A percentile compares a stretch with the other conserved stretches of the same genome.
phyloP scores from a whole-genome alignment of 2,113 vertebrate genomes.

The Podocnemis expansa region DNA sequence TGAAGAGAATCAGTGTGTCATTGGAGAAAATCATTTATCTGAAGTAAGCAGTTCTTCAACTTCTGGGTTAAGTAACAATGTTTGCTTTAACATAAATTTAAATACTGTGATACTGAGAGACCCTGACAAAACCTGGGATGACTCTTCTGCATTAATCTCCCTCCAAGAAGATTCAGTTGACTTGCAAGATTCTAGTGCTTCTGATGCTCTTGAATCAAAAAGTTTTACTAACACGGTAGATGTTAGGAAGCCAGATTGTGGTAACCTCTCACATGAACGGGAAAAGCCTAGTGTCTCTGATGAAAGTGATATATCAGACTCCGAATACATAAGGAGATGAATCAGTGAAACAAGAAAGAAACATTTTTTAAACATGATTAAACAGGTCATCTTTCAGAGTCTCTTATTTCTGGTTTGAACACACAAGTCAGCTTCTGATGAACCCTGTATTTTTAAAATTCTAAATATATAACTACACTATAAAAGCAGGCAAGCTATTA shows the following conservation, averaged over 20 bases:
- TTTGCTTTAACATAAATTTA: conserved; percentile 73
- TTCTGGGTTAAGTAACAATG: neutral
- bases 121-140: neutral
- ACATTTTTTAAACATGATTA: fast-evolving
- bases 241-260: neutral
- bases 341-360: neutral
- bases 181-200: neutral
- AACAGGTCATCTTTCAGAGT: neutral
- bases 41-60: neutral
- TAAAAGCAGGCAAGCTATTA: neutral
- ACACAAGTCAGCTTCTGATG: neutral
- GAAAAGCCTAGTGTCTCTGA: conserved; percentile 15
- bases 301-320: conserved; percentile 38
- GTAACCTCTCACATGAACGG: neutral
- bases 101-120: conserved; percentile 66
- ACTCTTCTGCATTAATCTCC: neutral
- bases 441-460: neutral
- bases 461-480: neutral
- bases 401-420: neutral
- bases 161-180: neutral
- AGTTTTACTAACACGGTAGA: neutral
- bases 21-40: neutral
- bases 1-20: neutral
- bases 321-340: conserved; percentile 76
- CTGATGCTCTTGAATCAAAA: neutral